These are phyloP conservation scores for Pediacus dermestoides DNA, from an alignment of 2,888 invertebrate genomes.

Conservation along the genomic window DNA sequence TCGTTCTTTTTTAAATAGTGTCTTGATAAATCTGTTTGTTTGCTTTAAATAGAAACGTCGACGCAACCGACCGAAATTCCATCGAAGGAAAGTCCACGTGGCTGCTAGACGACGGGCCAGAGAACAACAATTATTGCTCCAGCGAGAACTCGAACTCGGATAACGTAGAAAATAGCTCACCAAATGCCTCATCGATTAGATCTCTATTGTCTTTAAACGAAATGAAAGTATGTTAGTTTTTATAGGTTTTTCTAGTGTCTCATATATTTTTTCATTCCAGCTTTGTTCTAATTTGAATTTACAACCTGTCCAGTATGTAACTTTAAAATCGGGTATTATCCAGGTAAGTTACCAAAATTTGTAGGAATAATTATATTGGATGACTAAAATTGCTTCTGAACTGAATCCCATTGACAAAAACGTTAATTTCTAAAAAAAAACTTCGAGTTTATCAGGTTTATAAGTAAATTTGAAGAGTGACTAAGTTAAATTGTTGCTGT, in stretches of 20 bases:
- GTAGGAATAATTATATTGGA: too few species aligned
- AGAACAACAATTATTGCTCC: conserved; percentile 53
- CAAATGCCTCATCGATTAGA: conserved; percentile 14
- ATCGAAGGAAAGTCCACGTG: conserved; percentile 83
- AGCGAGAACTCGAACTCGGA: conserved; percentile 49
- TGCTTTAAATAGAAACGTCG: conserved; percentile 63
- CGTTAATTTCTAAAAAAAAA: too few species aligned
- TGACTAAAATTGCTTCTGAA: too few species aligned
- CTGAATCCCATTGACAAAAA: too few species aligned
- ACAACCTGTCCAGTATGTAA: conserved; percentile 83
- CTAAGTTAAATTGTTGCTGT: too few species aligned
- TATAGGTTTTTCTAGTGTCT: conserved; percentile 9
- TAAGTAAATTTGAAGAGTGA: too few species aligned
- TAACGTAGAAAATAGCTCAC: conserved; percentile 26
- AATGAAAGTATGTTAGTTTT: conserved; percentile 54
- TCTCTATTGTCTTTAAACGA: conserved; percentile 63
- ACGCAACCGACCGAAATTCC: conserved; percentile 76
- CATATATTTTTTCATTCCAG: conserved; percentile 48
- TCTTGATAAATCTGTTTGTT: conserved; percentile 11
- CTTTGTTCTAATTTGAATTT: conserved; percentile 74
- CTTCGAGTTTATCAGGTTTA: too few species aligned
- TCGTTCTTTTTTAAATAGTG: conserved; percentile 11
- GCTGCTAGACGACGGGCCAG: conserved; percentile 63
- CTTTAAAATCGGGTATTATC: conserved; percentile 81
- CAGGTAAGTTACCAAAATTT: too few species aligned